phyloP scores from a whole-genome alignment of 2,113 vertebrate species.

The Uropsilus gracilis region DNA sequence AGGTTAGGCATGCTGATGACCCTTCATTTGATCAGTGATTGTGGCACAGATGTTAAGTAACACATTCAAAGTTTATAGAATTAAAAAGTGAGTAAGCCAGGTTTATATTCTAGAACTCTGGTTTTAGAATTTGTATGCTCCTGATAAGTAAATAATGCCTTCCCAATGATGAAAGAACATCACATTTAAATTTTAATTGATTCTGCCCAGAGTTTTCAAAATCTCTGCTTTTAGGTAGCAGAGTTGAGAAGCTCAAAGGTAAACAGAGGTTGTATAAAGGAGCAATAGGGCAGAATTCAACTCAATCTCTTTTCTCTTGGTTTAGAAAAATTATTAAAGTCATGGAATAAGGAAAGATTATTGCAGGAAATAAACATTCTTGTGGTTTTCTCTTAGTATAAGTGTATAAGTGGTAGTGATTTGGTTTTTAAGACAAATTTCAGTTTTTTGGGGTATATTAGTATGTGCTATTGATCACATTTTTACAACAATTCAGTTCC shows the following conservation, averaged over 20 bases:
- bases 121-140: conserved; percentile 7
- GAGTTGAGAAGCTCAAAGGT: not conserved
- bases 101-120: conserved; percentile 45
- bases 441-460: conserved; percentile 24
- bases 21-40: conserved; percentile 11
- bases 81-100: conserved; percentile 20
- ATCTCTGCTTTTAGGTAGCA: conserved; percentile 26
- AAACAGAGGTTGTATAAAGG: not conserved
- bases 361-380: conserved; percentile 8
- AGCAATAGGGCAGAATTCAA: not conserved
- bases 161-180: not conserved
- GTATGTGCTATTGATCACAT: not conserved
- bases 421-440: conserved; percentile 16
- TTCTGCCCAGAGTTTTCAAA: not conserved
- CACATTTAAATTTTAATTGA: conserved; percentile 45
- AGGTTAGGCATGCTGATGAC: not conserved
- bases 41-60: conserved; percentile 13
- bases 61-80: not conserved
- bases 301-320: not conserved
- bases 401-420: conserved; percentile 11
- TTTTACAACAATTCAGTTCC: not conserved
- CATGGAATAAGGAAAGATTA: not conserved
- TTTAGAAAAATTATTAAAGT: not conserved
- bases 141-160: conserved; percentile 7
- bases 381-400: not conserved